Base-by-base conservation (phyloP, 2,113 vertebrate species). In the Coregonus clupeaformis region DNA sequence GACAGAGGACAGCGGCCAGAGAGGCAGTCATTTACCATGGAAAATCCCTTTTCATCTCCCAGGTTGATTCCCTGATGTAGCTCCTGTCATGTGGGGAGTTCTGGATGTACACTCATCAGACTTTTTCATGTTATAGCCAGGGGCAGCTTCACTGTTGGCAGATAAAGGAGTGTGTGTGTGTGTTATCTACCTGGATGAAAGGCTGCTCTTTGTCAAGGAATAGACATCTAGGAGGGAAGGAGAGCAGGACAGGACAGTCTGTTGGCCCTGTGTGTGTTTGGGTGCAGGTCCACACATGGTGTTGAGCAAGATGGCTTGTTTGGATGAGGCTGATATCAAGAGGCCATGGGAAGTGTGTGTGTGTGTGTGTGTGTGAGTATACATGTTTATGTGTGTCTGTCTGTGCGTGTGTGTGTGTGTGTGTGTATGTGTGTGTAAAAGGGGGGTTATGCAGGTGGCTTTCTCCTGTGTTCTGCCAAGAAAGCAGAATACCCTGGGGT, bases 401-500 rank as follows among this genome's bases (percentile, higher is more conserved):
- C 80, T 79, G 80, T 71, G 14, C 30, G 63, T 49, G 27, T 80
- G 55, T 84, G 79, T 82, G 82, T 70, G 0, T 42, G 52, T 72
- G 12, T 13, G 42, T 32, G n/a, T 36, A 45, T 81, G 55, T 82
- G 81, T 82, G 80, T 79, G 81, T 72, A 69, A 45, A 68, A 47
- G 65, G 77, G 47, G 55, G 69, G 80, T 78, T 80, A 78, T 92
- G 92, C 92, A 93, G 93, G 92, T 93, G 93, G 91, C 90, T 93
- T 80, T 55, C 84, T 78, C 70, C 79, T 47, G 80, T 84, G 84
- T 84, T 68, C 89, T 93, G 92, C 91, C 92, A 94, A 92, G 84
- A 93, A 91, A 90, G 75, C 85, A 80, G 84, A 90, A 89, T 89
- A 88, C 90, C 91, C 89, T 74, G 78, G 90, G 86, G 90, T 89